Evolutionary conservation across 1,140 invertebrate genomes (phyloP).

Genomic region (Drosophila serrata): DNA sequence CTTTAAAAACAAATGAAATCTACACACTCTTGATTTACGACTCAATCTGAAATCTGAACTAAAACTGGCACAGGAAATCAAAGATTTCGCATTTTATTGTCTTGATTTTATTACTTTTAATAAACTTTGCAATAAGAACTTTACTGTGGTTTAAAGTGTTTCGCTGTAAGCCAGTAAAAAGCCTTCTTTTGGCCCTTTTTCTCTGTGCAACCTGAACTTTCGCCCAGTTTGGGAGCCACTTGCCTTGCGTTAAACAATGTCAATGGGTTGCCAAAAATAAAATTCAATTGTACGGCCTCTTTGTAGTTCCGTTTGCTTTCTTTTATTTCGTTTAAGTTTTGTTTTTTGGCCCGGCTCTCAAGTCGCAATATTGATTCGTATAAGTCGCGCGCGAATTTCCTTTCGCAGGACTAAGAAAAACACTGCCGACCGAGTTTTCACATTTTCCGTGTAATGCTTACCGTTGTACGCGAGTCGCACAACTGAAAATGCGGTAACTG

Average conservation of each 20-base stretch:
- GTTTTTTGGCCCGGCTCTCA: slow-evolving; percentile 8
- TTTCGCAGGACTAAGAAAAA: slow-evolving; percentile 9
- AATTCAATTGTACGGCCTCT: slow-evolving; percentile 41
- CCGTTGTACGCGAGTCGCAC: slow-evolving; percentile 55
- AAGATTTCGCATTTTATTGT: neutral
- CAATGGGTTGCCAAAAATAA: slow-evolving; percentile 60
- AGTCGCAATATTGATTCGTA: slow-evolving; percentile 54
- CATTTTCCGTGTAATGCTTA: slow-evolving; percentile 29
- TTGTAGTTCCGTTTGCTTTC: slow-evolving; percentile 24
- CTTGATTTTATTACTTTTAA: neutral
- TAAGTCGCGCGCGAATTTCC: slow-evolving; percentile 64
- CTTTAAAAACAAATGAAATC: too few relatives aligned
- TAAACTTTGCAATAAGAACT: neutral
- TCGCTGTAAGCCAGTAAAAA: neutral
- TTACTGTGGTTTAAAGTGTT: neutral
- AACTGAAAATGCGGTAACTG: slow-evolving; percentile 54
- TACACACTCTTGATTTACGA: neutral
- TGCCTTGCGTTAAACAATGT: slow-evolving; percentile 33
- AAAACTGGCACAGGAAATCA: neutral
- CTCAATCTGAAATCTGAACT: too few relatives aligned
- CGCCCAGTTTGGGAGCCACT: slow-evolving; percentile 25
- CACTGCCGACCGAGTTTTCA: slow-evolving; percentile 5
- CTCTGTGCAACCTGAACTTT: slow-evolving; percentile 10
- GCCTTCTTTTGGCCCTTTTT: neutral
- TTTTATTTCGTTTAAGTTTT: slow-evolving; percentile 13